These are phyloP conservation scores for Eucidaris tribuloides DNA, from an alignment of 35 echinoderm and acorn worm species.

Conservation along the genomic window DNA sequence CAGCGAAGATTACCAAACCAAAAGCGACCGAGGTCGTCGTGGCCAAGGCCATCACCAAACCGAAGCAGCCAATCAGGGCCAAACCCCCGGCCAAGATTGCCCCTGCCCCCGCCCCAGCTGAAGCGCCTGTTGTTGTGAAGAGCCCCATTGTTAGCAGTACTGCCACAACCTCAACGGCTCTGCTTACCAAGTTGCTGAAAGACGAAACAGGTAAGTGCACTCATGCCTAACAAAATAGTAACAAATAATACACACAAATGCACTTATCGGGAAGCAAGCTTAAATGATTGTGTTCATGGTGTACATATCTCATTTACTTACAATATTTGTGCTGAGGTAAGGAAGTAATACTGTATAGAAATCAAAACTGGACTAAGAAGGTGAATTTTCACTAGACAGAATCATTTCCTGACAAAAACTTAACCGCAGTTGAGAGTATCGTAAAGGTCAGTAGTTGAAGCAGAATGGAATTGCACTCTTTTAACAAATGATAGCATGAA, in stretches of 20 bases:
- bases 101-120: constrained; percentile 45
- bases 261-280: not conserved
- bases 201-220: constrained; percentile 32
- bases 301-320: not conserved
- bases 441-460: too few relatives aligned
- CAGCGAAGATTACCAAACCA: not conserved
- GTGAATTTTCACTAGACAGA: not conserved
- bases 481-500: too few relatives aligned
- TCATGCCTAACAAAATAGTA: not conserved
- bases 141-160: constrained; percentile 32
- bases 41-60: constrained; percentile 4
- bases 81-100: constrained; percentile 70
- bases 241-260: not conserved
- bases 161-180: constrained; percentile 8
- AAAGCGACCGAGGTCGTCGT: not conserved
- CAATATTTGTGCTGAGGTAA: not conserved
- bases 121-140: constrained; percentile 1
- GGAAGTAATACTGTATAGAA: not conserved
- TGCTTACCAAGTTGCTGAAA: constrained; percentile 80
- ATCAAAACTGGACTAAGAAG: not conserved
- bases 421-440: not conserved
- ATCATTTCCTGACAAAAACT: not conserved
- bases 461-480: too few relatives aligned
- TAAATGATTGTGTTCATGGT: not conserved
- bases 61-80: constrained; percentile 27